These are phyloP conservation scores for Dromius quadrimaculatus DNA, from an alignment of 2,888 invertebrate genomes.

Conservation along the genomic window DNA sequence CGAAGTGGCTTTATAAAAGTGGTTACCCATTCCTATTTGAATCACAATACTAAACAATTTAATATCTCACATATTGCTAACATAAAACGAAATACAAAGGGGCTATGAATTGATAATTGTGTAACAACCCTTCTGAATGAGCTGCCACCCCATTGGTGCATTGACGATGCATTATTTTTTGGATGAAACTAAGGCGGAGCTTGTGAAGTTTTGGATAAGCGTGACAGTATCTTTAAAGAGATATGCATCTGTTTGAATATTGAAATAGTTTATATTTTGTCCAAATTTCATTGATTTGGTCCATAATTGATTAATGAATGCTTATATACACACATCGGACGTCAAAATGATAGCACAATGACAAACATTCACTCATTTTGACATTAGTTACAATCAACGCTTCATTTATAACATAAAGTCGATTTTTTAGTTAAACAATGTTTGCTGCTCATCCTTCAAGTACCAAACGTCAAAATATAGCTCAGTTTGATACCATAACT, in stretches of 20 bases:
- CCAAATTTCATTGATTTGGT: no score
- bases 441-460: no score
- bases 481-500: no score
- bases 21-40: slow-evolving; percentile 47
- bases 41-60: slow-evolving; percentile 48
- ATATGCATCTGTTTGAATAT: slow-evolving; percentile 22
- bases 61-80: slow-evolving; percentile 41
- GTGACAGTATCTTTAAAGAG: slow-evolving; percentile 13
- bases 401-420: no score
- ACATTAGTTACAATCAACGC: no score
- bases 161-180: slow-evolving; percentile 41
- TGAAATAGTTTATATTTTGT: no score
- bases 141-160: slow-evolving; percentile 31
- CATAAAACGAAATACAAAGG: slow-evolving; percentile 24
- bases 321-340: no score
- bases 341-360: no score
- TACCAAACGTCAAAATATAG: no score
- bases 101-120: slow-evolving; percentile 23
- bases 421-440: no score
- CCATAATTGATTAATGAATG: no score
- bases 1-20: slow-evolving; percentile 35
- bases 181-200: slow-evolving; percentile 21
- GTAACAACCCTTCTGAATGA: slow-evolving; percentile 33
- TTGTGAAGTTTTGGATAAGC: slow-evolving; percentile 33
- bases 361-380: no score